Evolutionary conservation across 2,888 invertebrate species (phyloP).

Genomic region (Cenopis cana): DNA sequence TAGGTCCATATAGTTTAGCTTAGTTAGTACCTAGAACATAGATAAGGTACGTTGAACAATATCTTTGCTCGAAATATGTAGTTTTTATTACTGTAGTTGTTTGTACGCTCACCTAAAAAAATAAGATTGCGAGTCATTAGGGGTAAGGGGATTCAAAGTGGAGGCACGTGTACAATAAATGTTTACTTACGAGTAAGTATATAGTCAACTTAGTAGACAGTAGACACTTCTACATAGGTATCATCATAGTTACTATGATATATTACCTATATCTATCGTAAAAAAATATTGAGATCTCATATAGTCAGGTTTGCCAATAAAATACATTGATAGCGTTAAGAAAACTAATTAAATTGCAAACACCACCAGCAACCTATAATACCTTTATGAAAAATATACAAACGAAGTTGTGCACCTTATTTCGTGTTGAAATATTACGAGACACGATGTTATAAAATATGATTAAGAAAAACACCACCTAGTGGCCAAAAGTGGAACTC

Average conservation of each 20-base stretch:
- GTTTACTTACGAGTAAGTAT: too few relatives aligned
- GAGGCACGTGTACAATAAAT: too few relatives aligned
- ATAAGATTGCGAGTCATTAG: too few relatives aligned
- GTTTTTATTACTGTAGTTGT: not conserved
- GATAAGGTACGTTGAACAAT: not conserved
- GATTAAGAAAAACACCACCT: constrained; percentile 65
- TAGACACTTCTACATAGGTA: too few relatives aligned
- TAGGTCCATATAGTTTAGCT: not conserved
- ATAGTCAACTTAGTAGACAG: too few relatives aligned
- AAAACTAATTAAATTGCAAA: not conserved
- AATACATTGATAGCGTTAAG: too few relatives aligned
- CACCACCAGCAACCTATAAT: not conserved
- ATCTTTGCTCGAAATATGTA: not conserved
- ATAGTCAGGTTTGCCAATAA: too few relatives aligned
- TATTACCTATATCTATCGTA: too few relatives aligned
- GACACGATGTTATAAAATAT: not conserved
- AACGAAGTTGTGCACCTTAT: not conserved
- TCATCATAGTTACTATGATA: too few relatives aligned
- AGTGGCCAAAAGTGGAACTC: constrained; percentile 74
- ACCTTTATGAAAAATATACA: not conserved
- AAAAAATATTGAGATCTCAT: too few relatives aligned
- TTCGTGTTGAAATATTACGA: not conserved
- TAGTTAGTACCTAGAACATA: not conserved
- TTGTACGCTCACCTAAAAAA: too few relatives aligned
- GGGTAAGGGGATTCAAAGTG: too few relatives aligned